These are phyloP conservation scores for Chaetogeoica ovagalla DNA, from an alignment of 2,888 invertebrate species.

Conservation along the genomic window DNA sequence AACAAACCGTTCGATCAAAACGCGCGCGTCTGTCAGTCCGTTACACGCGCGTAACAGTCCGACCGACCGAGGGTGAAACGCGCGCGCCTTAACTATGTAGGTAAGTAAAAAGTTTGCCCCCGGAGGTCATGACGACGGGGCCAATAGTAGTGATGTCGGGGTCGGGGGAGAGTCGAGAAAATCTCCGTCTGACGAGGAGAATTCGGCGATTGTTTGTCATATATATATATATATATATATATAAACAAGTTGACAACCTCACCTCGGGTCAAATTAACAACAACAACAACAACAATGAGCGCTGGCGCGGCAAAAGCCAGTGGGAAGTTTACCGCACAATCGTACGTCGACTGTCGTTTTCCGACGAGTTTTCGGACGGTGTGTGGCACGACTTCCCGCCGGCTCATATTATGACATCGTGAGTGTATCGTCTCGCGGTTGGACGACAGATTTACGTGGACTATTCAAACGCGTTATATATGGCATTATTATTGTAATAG, in stretches of 20 bases:
- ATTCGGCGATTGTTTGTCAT: neutral
- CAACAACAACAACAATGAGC: neutral
- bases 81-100: neutral
- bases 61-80: neutral
- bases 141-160: no score
- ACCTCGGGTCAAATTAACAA: neutral
- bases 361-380: neutral
- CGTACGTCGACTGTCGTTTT: neutral
- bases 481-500: no score
- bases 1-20: constrained; percentile 37
- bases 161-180: neutral
- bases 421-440: neutral
- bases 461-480: no score
- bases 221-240: no score
- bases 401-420: neutral
- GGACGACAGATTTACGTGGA: neutral
- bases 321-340: neutral
- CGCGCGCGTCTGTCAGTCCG: neutral
- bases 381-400: neutral
- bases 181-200: neutral
- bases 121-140: neutral
- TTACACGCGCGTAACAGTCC: no score
- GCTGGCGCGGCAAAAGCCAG: neutral
- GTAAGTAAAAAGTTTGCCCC: constrained; percentile 3
- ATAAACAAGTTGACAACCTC: neutral